These are phyloP conservation scores for Thereva unica DNA, from an alignment of 2,888 invertebrate species.

Conservation along the genomic window DNA sequence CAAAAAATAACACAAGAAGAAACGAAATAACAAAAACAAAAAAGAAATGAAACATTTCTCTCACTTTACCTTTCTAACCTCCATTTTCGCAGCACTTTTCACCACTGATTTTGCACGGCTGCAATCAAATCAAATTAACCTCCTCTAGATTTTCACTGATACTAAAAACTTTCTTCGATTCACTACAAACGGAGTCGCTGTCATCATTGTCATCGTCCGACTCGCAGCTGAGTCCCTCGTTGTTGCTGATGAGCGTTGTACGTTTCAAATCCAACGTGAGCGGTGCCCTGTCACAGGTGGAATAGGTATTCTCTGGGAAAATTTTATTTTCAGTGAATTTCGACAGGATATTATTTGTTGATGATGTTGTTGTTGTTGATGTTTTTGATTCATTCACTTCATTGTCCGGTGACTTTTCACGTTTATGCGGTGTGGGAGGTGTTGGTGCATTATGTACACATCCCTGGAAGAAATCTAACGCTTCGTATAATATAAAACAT, in stretches of 20 bases:
- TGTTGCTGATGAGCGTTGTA: conserved; percentile 44
- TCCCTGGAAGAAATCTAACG: conserved; percentile 68
- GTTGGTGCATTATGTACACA: conserved; percentile 56
- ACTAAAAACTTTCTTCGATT: conserved; percentile 40
- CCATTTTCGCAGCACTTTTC: conserved; percentile 36
- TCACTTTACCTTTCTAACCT: conserved; percentile 40
- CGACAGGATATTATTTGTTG: conserved; percentile 51
- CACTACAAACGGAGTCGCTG: conserved; percentile 34
- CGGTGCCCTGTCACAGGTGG: conserved; percentile 50
- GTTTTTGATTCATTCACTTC: conserved; percentile 56
- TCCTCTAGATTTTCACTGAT: conserved; percentile 42
- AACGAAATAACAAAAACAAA: background rate
- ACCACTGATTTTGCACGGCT: background rate
- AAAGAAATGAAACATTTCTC: conserved; percentile 14
- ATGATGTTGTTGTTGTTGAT: conserved; percentile 48
- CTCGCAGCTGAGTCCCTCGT: conserved; percentile 43
- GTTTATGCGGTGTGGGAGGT: conserved; percentile 54
- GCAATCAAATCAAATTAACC: conserved; percentile 20
- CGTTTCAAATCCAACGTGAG: conserved; percentile 42
- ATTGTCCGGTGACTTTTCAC: conserved; percentile 30
- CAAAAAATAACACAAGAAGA: background rate
- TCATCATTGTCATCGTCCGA: conserved; percentile 22
- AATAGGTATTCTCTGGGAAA: conserved; percentile 50
- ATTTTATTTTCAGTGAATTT: conserved; percentile 56
- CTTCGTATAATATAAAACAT: conserved; percentile 70